These are phyloP conservation scores for Tor tambroides DNA, from an alignment of 2,113 vertebrate species.

Conservation along the genomic window DNA sequence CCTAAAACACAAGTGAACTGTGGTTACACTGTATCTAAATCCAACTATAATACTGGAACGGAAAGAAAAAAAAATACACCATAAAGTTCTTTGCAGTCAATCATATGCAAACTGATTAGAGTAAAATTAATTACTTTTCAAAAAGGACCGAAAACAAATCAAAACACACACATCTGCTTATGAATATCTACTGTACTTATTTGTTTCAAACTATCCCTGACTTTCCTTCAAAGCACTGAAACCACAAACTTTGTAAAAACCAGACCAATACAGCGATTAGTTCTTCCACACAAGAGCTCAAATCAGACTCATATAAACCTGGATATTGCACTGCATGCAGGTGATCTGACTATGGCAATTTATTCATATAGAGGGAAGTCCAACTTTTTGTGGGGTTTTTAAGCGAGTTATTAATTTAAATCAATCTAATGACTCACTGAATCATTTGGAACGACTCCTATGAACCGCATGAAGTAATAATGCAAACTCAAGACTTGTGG, in stretches of 20 bases:
- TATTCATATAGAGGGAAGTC: no score
- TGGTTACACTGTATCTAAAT: not conserved
- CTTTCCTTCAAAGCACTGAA: not conserved
- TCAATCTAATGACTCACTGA: slow-evolving; percentile 6
- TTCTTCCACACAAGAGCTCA: not conserved
- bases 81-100: not conserved
- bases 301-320: no score
- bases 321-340: not conserved
- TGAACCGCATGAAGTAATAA: not conserved
- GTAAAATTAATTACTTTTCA: not conserved
- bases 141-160: not conserved
- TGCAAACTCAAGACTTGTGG: not conserved
- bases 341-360: no score
- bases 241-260: not conserved
- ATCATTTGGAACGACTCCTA: not conserved
- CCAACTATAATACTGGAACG: not conserved
- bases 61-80: not conserved
- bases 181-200: not conserved
- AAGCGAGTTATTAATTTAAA: not conserved
- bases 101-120: not conserved
- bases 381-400: no score
- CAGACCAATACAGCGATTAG: not conserved
- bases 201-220: not conserved
- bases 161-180: not conserved
- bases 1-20: not conserved